Conservation (phyloP, 2,113 vertebrate genomes). For the Cyanoliseus patagonus region DNA sequence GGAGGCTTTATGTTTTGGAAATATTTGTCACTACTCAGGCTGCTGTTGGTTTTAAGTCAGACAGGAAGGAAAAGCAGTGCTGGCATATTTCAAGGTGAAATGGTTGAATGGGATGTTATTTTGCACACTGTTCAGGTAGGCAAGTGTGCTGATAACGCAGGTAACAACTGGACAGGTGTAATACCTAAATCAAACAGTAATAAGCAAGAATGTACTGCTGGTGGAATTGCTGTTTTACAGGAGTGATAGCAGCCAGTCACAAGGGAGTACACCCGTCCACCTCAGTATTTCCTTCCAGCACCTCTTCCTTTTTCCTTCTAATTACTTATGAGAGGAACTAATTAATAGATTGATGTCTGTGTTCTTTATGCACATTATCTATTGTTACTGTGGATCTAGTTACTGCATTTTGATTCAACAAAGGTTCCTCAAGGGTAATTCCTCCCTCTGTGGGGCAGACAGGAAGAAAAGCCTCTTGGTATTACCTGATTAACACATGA, state of each 20-base stretch:
- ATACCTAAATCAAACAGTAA: background rate
- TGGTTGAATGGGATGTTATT: background rate
- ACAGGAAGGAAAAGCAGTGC: background rate
- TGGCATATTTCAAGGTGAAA: background rate
- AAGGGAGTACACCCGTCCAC: no score
- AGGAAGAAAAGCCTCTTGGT: background rate
- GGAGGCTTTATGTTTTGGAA: background rate
- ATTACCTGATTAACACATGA: background rate
- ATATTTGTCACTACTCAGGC: background rate
- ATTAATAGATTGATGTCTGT: background rate
- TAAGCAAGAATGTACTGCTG: background rate
- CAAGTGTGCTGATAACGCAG: background rate
- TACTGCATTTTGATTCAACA: background rate
- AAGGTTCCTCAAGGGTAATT: background rate
- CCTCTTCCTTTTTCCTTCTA: background rate
- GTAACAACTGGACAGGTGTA: background rate
- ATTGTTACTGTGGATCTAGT: background rate
- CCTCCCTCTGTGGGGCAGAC: background rate
- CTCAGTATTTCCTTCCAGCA: background rate
- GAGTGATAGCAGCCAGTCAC: background rate
- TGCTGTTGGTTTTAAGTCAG: background rate
- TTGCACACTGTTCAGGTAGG: background rate
- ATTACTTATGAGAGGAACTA: background rate
- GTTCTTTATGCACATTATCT: fast-evolving
- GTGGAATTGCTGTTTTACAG: background rate